Base-by-base conservation (phyloP, 1,140 invertebrate species). In the Anthonomus grandis region DNA sequence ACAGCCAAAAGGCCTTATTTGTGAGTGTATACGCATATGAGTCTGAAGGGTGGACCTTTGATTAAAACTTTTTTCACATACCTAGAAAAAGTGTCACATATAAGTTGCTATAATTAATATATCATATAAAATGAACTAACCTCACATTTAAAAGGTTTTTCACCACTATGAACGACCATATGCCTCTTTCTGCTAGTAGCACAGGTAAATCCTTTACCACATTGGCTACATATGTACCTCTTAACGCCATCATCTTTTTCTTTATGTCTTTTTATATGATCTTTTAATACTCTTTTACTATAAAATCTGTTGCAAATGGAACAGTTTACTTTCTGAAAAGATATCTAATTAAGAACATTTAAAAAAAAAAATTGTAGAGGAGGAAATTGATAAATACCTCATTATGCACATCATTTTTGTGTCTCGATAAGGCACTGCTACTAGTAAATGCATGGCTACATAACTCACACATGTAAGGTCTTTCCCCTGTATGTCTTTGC, bases 81-180 rank as follows among this genome's bases (percentile, higher is more conserved):
- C 37, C 54, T 57, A n/a, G 41, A 57, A 57, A 4, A 9, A 45
- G 8, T 39, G 4, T 27, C 41, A 37, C 10, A 13, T 49, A 27
- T 49, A 41, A 8, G 37, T 24, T 41, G n/a, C 21, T 41, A 3
- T 8, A 3, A 25, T 27, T 23, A 2, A 10, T n/a, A 12, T 44
- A 15, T n/a, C n/a, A n/a, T n/a, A n/a, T n/a, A n/a, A n/a, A n/a
- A n/a, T n/a, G n/a, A n/a, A n/a, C n/a, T n/a, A n/a, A 62, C 48
- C 17, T 63, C 51, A 57, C 64, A 66, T 31, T 46, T 47, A 45
- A 45, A 55, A 9, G 52, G 36, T 27, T 63, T 63, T 46, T 57
- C 54, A 2, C 64, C 64, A 25, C 58, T 60, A 25, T 65, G 64
- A 18, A 63, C 57, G 15, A 46, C 42, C 58, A 63, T 52, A 25